Base-by-base conservation (phyloP, 2,888 invertebrate species). In the Zeuzera pyrina region DNA sequence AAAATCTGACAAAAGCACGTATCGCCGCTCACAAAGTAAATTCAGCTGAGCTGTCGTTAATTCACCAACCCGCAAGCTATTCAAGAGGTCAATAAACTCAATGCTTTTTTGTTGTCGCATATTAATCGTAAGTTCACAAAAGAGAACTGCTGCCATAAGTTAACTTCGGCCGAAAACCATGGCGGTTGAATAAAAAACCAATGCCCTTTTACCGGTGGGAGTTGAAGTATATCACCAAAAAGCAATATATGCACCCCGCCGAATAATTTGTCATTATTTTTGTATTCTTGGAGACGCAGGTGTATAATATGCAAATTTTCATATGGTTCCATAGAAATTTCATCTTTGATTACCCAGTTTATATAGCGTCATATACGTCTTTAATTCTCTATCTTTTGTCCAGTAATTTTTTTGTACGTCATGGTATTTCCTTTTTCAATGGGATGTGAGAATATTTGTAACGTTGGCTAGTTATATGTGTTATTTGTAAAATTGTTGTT, bases 51-150 rank as follows among this genome's bases (percentile, higher is more conserved):
- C 34, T 6, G 36, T 49, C 1, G 42, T 52, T 2, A 51, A 4
- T 34, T 50, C 42, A 8, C 49, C 52, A 2, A 53, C 38, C 8
- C 48, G 38, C 14, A 57, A 43, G 24, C 19, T 46, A 14, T 57
- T 57, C 1, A 53, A 31, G 1, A 57, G 22, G 30, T 52, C 46
- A 1, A 54, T 38, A 16, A 56, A 52, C 11, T 47, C 42, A 0
- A 0, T 13, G 30, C 61, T 59, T 33, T 47, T 39, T 21, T 36
- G 35, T 15, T 58, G 63, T 3, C 58, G 41, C 54, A 62, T 60
- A 13, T 64, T 62, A 16, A 49, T 43, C 0, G 47, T 49, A 0
- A 58, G 31, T 45, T 57, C 56, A 31, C 53, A 58, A 59, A 46
- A 0, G 38, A 38, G 23, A 52, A 53, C 12, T 46, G 35, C 1